A percentile compares a stretch with the other conserved stretches of the same genome.
These are phyloP conservation scores for Spisula solida DNA, from an alignment of 2,888 invertebrate genomes.

Conservation along the genomic window DNA sequence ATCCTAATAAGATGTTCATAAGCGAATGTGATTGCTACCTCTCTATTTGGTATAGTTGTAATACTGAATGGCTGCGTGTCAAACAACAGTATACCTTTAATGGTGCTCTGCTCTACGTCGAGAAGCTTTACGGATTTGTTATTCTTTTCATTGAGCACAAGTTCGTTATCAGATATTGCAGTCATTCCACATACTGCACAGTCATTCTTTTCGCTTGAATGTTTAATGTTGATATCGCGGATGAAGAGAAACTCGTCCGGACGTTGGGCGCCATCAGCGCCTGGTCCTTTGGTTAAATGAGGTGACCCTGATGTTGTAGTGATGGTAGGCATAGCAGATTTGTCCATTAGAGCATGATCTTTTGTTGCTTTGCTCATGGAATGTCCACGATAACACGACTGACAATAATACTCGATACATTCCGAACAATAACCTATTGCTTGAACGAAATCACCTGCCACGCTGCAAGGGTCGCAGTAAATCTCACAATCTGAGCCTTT, in stretches of 20 bases:
- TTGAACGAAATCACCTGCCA: neutral
- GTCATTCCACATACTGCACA: neutral
- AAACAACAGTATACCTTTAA: neutral
- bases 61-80: neutral
- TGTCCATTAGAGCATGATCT: neutral
- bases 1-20: neutral
- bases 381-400: neutral
- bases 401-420: conserved; percentile 6
- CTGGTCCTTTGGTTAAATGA: neutral
- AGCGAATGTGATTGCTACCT: neutral
- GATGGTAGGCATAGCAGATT: too few relatives aligned
- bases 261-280: neutral
- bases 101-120: neutral
- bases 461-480: neutral
- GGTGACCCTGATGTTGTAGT: neutral
- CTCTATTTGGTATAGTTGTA: neutral
- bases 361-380: neutral
- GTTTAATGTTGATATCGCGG: neutral
- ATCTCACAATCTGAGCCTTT: too few relatives aligned
- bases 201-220: neutral
- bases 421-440: neutral
- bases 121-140: neutral
- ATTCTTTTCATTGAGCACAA: neutral
- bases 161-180: neutral
- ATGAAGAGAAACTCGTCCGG: neutral